Percentiles rank a stretch among this genome's conserved stretches.
phyloP scores from a whole-genome alignment of 2,113 vertebrate genomes.

The Onychorhynchus coronatus region DNA sequence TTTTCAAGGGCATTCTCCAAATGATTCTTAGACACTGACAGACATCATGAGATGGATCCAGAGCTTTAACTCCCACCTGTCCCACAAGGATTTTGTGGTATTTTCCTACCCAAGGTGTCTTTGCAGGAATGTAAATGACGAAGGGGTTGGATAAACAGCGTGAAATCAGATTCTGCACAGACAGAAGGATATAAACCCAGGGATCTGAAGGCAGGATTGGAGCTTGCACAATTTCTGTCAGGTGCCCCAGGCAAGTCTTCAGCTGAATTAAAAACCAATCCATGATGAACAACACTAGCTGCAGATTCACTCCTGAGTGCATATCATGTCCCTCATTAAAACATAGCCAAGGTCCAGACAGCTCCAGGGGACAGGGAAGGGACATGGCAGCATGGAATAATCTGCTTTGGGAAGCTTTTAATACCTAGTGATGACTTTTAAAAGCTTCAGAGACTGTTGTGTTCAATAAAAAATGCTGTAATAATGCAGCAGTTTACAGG shows the following conservation, averaged over 20 bases:
- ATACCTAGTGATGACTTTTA: neutral
- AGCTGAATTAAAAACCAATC: neutral
- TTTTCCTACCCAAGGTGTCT: neutral
- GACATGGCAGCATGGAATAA: neutral
- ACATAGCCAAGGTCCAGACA: neutral
- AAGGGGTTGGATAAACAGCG: neutral
- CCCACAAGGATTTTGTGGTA: neutral
- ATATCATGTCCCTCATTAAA: neutral
- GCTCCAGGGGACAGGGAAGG: neutral
- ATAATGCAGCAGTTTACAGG: neutral
- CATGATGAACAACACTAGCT: neutral
- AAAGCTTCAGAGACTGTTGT: neutral
- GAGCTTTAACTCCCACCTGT: neutral
- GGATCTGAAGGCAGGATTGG: neutral
- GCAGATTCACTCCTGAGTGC: neutral
- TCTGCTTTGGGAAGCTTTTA: neutral
- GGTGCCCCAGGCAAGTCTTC: neutral
- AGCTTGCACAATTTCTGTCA: neutral
- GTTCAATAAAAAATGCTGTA: neutral
- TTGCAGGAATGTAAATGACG: neutral
- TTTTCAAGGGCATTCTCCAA: neutral
- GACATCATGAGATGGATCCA: neutral
- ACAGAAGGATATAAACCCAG: neutral
- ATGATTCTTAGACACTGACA: neutral
- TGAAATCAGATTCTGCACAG: neutral